Percentiles rank a stretch among this genome's conserved stretches.
These are phyloP conservation scores for Lepeophtheirus salmonis DNA, from an alignment of 1,140 invertebrate species.

Conservation along the genomic window DNA sequence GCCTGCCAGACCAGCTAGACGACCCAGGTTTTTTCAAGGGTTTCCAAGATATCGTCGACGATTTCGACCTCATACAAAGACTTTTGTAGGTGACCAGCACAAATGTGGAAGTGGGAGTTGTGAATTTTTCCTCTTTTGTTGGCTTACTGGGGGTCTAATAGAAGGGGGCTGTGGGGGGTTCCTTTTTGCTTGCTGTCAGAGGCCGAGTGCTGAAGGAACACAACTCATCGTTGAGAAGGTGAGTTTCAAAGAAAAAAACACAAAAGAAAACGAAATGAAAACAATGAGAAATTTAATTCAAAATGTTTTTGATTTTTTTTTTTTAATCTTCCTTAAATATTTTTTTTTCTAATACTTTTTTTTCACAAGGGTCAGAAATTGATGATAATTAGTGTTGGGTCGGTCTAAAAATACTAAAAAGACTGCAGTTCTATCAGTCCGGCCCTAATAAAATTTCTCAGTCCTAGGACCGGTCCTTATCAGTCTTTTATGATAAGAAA, in stretches of 20 bases:
- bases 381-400: too few species aligned
- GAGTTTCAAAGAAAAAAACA: slow-evolving; percentile 25
- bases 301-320: too few species aligned
- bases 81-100: slow-evolving; percentile 15
- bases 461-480: too few species aligned
- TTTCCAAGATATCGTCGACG: slow-evolving; percentile 26
- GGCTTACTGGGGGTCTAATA: slow-evolving; percentile 67
- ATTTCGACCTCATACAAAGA: slow-evolving; percentile 7
- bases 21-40: background rate
- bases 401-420: too few species aligned
- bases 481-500: too few species aligned
- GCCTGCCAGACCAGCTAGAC: background rate
- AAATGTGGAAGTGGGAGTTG: slow-evolving; percentile 46
- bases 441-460: too few species aligned
- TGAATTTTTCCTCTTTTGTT: slow-evolving; percentile 78
- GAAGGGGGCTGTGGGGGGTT: slow-evolving; percentile 60
- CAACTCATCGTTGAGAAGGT: slow-evolving; percentile 21
- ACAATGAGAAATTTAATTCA: slow-evolving; percentile 24
- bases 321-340: too few species aligned
- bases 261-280: background rate
- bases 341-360: too few species aligned
- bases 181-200: slow-evolving; percentile 67
- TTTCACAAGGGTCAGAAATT: too few species aligned
- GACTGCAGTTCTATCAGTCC: too few species aligned
- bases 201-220: slow-evolving; percentile 22